Evolutionary conservation across 1,140 invertebrate genomes (phyloP).

Genomic region (Drosophila trapezifrons): DNA sequence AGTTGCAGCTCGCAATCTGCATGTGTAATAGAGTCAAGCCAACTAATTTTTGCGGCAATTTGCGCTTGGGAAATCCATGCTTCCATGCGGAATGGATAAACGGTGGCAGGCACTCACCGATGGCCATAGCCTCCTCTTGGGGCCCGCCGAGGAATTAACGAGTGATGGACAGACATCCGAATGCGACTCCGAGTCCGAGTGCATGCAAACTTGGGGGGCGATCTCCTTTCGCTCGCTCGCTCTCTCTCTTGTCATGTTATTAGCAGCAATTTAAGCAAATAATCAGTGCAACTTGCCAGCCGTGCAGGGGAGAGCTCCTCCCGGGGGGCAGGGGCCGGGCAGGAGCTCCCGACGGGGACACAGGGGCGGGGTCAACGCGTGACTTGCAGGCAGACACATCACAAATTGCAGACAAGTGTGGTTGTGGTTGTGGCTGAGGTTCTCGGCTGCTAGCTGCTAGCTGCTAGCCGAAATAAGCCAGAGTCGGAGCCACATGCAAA

Average conservation of each 20-base stretch:
- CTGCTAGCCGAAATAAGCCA: conserved; percentile 49
- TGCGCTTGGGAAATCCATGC: conserved; percentile 58
- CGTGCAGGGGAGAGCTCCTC: conserved; percentile 1
- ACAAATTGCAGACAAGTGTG: conserved; percentile 58
- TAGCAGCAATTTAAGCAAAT: conserved; percentile 84
- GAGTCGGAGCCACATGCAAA: conserved; percentile 49
- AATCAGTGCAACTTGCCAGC: conserved; percentile 77
- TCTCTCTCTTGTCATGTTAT: conserved; percentile 82
- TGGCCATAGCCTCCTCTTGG: conserved; percentile 2
- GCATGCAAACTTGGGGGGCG: conserved; percentile 67
- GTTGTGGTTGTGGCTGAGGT: conserved; percentile 13
- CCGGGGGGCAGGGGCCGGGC: neutral
- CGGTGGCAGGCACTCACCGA: conserved; percentile 55
- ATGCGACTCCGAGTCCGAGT: conserved; percentile 9
- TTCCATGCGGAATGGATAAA: conserved; percentile 54
- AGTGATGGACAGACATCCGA: conserved; percentile 78
- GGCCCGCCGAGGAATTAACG: conserved; percentile 63
- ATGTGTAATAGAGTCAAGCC: conserved; percentile 64
- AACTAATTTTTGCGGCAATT: conserved; percentile 65
- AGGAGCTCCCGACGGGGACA: conserved; percentile 10
- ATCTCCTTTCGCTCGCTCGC: conserved; percentile 41
- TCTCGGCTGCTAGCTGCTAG: too few species aligned
- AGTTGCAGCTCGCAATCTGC: conserved; percentile 60
- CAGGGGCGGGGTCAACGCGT: conserved; percentile 59
- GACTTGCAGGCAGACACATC: conserved; percentile 70